A percentile compares a stretch with the other conserved stretches of the same genome.
Conservation (phyloP, 2,888 invertebrate genomes). For the Cyrtodaria siliqua region DNA sequence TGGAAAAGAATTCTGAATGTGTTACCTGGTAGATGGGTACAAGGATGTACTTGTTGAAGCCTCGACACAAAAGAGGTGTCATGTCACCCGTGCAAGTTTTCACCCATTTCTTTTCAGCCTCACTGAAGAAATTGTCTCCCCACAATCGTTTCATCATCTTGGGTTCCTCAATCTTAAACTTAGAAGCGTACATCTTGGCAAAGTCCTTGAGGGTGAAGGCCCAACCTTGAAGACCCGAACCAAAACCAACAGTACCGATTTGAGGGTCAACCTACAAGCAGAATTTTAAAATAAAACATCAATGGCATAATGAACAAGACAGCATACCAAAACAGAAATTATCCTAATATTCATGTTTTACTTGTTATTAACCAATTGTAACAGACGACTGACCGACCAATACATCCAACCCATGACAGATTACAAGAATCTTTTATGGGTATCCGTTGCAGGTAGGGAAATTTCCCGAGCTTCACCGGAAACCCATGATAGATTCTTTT, state of each 20-base stretch:
- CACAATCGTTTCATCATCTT: conserved; percentile 98
- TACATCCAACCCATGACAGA: no score
- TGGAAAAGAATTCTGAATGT: no score
- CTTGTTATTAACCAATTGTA: no score
- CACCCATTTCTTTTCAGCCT: conserved; percentile 99
- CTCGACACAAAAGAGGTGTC: conserved; percentile 88
- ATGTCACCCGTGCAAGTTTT: conserved; percentile 48
- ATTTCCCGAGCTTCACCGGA: no score
- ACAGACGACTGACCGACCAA: no score
- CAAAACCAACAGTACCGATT: conserved; percentile 99
- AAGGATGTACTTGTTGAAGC: conserved; percentile 99
- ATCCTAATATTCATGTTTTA: no score
- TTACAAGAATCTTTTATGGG: no score
- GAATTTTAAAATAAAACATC: conserved; percentile 1
- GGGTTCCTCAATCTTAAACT: conserved; percentile 95
- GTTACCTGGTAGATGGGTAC: conserved; percentile 98
- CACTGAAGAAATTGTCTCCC: conserved; percentile 99
- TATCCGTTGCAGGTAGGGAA: no score
- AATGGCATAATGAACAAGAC: no score
- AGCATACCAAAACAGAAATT: no score
- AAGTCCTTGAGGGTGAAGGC: conserved; percentile 99
- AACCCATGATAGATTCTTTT: no score
- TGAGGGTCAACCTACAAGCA: conserved; percentile 93
- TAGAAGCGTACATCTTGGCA: conserved; percentile 99
- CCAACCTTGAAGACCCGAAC: conserved; percentile 99